A percentile compares a stretch with the other conserved stretches of the same genome.
These are phyloP conservation scores for Crotophaga sulcirostris DNA, from an alignment of 2,113 vertebrate genomes.

Conservation along the genomic window DNA sequence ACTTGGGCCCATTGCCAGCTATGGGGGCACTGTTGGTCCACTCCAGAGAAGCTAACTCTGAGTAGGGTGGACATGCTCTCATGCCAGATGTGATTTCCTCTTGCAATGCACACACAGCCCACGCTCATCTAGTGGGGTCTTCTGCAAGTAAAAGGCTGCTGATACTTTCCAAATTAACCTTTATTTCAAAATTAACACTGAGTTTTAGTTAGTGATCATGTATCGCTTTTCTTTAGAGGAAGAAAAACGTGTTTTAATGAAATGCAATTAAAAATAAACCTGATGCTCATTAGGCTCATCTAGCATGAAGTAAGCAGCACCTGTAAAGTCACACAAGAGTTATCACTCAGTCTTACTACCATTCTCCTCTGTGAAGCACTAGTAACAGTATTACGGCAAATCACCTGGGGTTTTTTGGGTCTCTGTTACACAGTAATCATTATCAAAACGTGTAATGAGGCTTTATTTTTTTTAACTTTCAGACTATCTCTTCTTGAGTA, in stretches of 20 bases:
- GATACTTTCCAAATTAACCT: neutral
- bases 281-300: neutral
- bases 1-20: fast-evolving
- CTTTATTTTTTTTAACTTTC: neutral
- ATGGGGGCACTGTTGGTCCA: too few species aligned
- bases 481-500: neutral
- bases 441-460: neutral
- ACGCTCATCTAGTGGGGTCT: neutral
- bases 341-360: neutral
- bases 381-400: neutral
- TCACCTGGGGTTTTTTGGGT: neutral
- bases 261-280: neutral
- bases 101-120: neutral
- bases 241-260: neutral
- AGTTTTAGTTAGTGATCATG: neutral
- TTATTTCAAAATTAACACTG: neutral
- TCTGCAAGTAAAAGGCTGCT: neutral
- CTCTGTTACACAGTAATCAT: neutral
- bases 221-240: neutral
- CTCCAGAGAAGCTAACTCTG: neutral
- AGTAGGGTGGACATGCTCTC: fast-evolving
- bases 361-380: neutral
- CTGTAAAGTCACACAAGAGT: neutral
- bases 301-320: neutral
- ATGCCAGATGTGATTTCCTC: neutral